These are phyloP conservation scores for Paramuricea clavata DNA, from an alignment of 92 coral and sea anemone genomes.

Conservation along the genomic window DNA sequence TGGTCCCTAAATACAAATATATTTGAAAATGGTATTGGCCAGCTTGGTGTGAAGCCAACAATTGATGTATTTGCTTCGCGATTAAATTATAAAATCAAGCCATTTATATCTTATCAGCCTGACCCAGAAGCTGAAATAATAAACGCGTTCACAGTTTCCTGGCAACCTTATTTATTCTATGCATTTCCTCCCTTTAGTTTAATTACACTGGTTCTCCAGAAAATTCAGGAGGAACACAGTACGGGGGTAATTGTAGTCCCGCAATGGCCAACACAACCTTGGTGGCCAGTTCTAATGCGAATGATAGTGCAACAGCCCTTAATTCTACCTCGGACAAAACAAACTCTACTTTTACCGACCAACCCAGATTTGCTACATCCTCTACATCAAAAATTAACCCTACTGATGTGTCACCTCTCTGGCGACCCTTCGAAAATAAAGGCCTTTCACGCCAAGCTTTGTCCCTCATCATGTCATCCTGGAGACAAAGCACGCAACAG, in stretches of 20 bases:
- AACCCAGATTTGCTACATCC: too few species aligned
- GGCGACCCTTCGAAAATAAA: conserved; percentile 60
- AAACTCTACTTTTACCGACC: conserved; percentile 55
- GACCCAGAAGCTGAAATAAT: conserved; percentile 64
- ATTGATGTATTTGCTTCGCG: conserved; percentile 72
- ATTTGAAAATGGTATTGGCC: background rate
- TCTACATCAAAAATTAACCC: conserved; percentile 47
- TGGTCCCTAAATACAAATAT: conserved; percentile 52
- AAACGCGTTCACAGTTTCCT: conserved; percentile 52
- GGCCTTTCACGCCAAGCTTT: conserved; percentile 66
- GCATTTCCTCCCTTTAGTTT: conserved; percentile 67
- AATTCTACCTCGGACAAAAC: conserved; percentile 12
- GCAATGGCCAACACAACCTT: conserved; percentile 67
- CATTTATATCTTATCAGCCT: conserved; percentile 45
- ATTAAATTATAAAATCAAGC: conserved; percentile 37
- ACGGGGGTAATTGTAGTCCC: conserved; percentile 64
- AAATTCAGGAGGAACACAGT: conserved; percentile 47
- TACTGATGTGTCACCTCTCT: conserved; percentile 66
- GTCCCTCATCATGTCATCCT: conserved; percentile 50
- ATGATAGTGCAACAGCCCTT: conserved; percentile 29
- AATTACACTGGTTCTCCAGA: conserved; percentile 43
- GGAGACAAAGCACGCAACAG: conserved; percentile 62
- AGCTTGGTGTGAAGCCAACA: conserved; percentile 39
- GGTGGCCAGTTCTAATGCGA: conserved; percentile 54
- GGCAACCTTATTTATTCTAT: conserved; percentile 55